Evolutionary conservation across 2,113 vertebrate species (phyloP).

Genomic region (Xyliphius kryptos): DNA sequence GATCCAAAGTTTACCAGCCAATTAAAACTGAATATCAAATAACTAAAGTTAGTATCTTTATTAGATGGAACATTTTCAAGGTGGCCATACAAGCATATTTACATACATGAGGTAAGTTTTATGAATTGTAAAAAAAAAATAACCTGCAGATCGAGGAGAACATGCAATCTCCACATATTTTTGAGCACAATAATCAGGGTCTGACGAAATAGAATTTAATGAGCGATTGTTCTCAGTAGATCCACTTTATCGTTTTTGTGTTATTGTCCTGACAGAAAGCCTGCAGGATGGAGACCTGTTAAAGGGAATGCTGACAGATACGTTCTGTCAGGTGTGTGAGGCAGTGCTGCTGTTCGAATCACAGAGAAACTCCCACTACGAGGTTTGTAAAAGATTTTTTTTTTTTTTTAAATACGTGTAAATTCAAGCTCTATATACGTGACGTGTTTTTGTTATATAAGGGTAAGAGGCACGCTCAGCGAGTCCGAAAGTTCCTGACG

Average conservation of each 20-base stretch:
- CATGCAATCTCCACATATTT: too few species aligned
- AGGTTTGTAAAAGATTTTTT: slow-evolving; percentile 55
- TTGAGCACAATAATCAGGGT: too few species aligned
- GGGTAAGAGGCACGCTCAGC: slow-evolving; percentile 78
- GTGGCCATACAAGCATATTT: too few species aligned
- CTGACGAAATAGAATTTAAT: too few species aligned
- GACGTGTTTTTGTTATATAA: slow-evolving; percentile 43
- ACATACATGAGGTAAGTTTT: too few species aligned
- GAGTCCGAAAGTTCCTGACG: slow-evolving; percentile 66
- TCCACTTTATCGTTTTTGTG: background rate
- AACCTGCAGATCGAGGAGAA: too few species aligned
- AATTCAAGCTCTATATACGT: background rate
- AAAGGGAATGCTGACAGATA: slow-evolving; percentile 65
- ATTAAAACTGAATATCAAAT: too few species aligned
- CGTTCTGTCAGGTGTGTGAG: slow-evolving; percentile 75
- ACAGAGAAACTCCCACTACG: slow-evolving; percentile 75
- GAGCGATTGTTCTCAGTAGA: too few species aligned
- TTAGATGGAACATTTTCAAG: too few species aligned
- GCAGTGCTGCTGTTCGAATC: slow-evolving; percentile 71
- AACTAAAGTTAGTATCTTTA: too few species aligned
- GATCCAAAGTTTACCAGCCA: too few species aligned
- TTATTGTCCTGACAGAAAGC: slow-evolving; percentile 34
- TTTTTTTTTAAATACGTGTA: background rate
- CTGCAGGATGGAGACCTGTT: slow-evolving; percentile 47
- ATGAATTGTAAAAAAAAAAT: too few species aligned